Base-by-base conservation (phyloP, 2,888 invertebrate genomes). In the Orchesellides sinensis region DNA sequence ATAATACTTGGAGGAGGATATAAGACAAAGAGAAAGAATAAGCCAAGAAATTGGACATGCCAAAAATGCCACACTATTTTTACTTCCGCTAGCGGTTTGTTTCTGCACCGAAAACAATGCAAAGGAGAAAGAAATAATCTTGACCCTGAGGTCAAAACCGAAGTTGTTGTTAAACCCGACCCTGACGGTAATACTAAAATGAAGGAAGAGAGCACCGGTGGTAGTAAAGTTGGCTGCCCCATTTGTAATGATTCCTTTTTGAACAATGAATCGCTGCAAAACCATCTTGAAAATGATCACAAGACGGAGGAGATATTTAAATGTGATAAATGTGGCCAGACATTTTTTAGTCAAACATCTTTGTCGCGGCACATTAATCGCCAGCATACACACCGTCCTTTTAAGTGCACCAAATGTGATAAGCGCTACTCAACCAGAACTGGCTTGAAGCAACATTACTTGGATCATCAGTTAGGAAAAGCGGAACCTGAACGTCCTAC, bases 331-430 rank as follows among this genome's bases (percentile, higher is more conserved):
- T 66, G 66, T 47, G 27, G 12, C 1, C 27, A 66, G 3, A 17
- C 47, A 5, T 66, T 47, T 47, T 5, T 27, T 8, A 66, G 6
- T 10, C 25, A 66, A 47, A 14, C 21, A 1, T 21, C 21, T 14
- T 40, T 10, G 21, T 4, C 10, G 12, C 19, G 40, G 5, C 63
- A 63, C 12, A 19, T 63, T n/a, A 1, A n/a, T 2, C 8, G 21
- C 1, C 10, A 21, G 12, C 63, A 63, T 17, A 23, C 2, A 1
- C 4, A n/a, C 1, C 29, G 17, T 59, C 59, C 59, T 1, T 63
- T 40, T 21, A n/a, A 72, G 47, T 72, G 72, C 19, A n/a, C 59
- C 6, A 45, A 72, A 19, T 72, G 72, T 29, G 45, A 25, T 27
- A 59, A n/a, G 12, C 12, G 8, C 12, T 45, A 59, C 40, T 12